These are phyloP conservation scores for Xylota segnis DNA, from an alignment of 2,888 invertebrate species.

Conservation along the genomic window DNA sequence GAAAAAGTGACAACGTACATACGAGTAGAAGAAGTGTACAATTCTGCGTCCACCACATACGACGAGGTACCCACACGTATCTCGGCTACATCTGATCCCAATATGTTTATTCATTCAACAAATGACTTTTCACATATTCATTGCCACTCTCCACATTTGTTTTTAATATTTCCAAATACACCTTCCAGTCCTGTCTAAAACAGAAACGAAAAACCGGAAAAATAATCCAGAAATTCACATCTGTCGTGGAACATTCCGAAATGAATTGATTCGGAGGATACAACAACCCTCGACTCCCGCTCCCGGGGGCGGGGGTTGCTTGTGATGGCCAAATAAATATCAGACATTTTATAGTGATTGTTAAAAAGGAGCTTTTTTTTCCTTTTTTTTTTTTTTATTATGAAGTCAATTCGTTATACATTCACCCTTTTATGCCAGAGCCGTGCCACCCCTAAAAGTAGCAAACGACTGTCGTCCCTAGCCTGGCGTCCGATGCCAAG, in stretches of 20 bases:
- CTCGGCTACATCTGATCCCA: slow-evolving; percentile 31
- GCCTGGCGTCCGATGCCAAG: slow-evolving; percentile 39
- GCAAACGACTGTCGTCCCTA: slow-evolving; percentile 43
- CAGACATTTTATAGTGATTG: slow-evolving; percentile 70
- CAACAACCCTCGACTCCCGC: slow-evolving; percentile 22
- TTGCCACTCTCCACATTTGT: slow-evolving; percentile 53
- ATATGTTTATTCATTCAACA: slow-evolving; percentile 67
- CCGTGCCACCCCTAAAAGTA: slow-evolving; percentile 1
- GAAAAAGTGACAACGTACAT: slow-evolving; percentile 10
- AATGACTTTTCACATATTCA: slow-evolving; percentile 64
- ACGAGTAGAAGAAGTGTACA: neutral
- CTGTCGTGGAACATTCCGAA: slow-evolving; percentile 58
- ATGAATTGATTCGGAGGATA: slow-evolving; percentile 65
- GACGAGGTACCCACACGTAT: neutral
- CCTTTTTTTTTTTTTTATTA: slow-evolving; percentile 70
- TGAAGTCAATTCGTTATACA: slow-evolving; percentile 67
- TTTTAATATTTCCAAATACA: slow-evolving; percentile 61
- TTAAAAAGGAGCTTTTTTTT: slow-evolving; percentile 64
- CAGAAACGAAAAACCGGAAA: slow-evolving; percentile 19
- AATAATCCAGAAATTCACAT: slow-evolving; percentile 66
- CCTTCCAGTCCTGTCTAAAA: neutral
- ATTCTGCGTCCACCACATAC: slow-evolving; percentile 3
- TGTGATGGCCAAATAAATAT: slow-evolving; percentile 62
- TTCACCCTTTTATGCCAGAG: slow-evolving; percentile 40
- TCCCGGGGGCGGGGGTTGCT: neutral